Evolutionary conservation across 2,113 vertebrate genomes (phyloP), one percentile per base, ranked within the genome.

Genomic region (Chamaetylas fuelleborni): DNA sequence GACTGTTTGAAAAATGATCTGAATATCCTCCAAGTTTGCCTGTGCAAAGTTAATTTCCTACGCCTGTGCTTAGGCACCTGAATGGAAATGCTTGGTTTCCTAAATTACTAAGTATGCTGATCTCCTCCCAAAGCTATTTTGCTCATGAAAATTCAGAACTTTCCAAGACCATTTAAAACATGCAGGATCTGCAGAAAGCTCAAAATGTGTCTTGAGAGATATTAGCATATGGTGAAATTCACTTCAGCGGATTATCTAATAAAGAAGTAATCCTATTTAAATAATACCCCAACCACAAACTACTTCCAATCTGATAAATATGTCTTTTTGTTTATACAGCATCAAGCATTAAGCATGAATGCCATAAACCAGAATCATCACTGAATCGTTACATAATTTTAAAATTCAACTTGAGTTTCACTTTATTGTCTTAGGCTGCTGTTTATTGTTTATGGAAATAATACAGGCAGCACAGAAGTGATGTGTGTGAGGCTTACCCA

Each of bases 251-350:
- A 90, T 95, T 93, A 93, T 84, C 73, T 79, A 92, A 89, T 79
- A 73, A 70, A 74, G 69, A 88, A 96, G 24, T 81, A 96, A 96
- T 90, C 76, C 90, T 92, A 90, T 93, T 95, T 90, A 92, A 91
- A 86, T 86, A 96, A 93, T 69, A 94, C 12, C 4, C 36, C 58
- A 92, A 87, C 84, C 73, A 94, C 81, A 95, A 86, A 86, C 80
- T 70, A 93, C 66, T 85, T 93, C 43, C 89, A 81, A 90, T 93
- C 70, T 92, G 71, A 88, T 92, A 95, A 90, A 90, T 84, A 48
- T 9, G 33, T 54, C 20, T 81, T 95, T 93, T 88, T 94, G 78
- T 92, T 93, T 91, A 91, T 66, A 95, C 12, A 88, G 78, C 45
- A 92, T 60, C 61, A 76, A 91, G 48, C 48, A 91, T 84, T 94